Conservation (phyloP, 1,140 invertebrate genomes). For the Drosophila obscura region DNA sequence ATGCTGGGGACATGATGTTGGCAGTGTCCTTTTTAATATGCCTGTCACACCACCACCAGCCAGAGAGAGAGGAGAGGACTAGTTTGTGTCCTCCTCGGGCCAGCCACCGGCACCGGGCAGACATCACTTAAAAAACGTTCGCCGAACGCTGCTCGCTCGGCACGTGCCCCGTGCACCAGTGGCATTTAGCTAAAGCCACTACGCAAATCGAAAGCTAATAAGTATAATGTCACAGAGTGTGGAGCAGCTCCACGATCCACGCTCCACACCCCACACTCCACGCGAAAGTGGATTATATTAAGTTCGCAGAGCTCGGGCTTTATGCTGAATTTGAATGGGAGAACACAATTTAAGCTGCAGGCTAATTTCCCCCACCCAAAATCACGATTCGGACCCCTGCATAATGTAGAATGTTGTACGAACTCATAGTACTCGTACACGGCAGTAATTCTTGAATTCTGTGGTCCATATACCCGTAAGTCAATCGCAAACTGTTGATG, state of each 20-base stretch:
- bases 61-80: slow-evolving; percentile 55
- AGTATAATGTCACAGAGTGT: slow-evolving; percentile 24
- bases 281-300: slow-evolving; percentile 23
- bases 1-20: slow-evolving; percentile 59
- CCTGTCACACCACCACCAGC: slow-evolving; percentile 71
- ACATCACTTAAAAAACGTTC: slow-evolving; percentile 64
- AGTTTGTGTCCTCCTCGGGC: slow-evolving; percentile 45
- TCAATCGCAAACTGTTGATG: too few species aligned
- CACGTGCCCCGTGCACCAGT: slow-evolving; percentile 56
- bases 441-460: too few species aligned
- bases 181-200: slow-evolving; percentile 77
- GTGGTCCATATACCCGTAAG: too few species aligned
- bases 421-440: too few species aligned
- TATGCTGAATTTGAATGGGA: slow-evolving; percentile 37
- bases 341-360: slow-evolving; percentile 11
- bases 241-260: background rate
- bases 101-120: background rate
- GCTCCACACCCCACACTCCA: background rate
- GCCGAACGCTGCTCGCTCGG: slow-evolving; percentile 48
- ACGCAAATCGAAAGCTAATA: slow-evolving; percentile 78
- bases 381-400: too few species aligned
- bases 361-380: too few species aligned
- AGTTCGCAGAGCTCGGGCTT: slow-evolving; percentile 28
- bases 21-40: slow-evolving; percentile 77
- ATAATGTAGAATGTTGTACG: too few species aligned